Conservation (phyloP, 1,140 invertebrate genomes). For the Drosophila pallidifrons region DNA sequence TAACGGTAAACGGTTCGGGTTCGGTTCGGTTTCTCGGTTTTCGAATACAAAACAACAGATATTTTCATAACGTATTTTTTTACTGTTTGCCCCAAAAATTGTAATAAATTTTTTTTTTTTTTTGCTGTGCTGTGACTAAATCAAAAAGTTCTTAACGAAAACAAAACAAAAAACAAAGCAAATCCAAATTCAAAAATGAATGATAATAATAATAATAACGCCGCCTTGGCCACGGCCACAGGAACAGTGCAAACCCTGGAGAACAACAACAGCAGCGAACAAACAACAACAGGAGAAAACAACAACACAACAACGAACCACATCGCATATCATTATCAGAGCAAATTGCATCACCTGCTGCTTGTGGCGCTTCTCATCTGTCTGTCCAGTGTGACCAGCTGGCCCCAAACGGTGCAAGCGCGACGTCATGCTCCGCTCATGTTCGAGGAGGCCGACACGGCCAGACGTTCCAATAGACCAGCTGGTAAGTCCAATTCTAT, state of each 20-base stretch:
- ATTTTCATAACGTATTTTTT: too few species aligned
- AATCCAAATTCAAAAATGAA: constrained; percentile 63
- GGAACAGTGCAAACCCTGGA: constrained; percentile 62
- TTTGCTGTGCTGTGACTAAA: constrained; percentile 7
- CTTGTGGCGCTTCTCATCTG: constrained; percentile 65
- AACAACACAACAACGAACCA: constrained; percentile 21
- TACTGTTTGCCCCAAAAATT: too few species aligned
- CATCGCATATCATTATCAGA: constrained; percentile 26
- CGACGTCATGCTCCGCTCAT: constrained; percentile 78
- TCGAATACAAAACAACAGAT: too few species aligned
- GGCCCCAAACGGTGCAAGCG: constrained; percentile 58
- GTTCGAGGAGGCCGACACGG: constrained; percentile 78
- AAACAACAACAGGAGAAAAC: neutral
- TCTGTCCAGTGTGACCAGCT: constrained; percentile 28
- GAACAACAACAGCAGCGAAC: constrained; percentile 8
- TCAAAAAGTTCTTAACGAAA: neutral
- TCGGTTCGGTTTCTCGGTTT: constrained; percentile 2
- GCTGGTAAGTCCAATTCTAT: constrained; percentile 72
- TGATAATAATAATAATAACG: neutral
- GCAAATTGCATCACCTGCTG: constrained; percentile 65
- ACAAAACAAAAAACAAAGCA: constrained; percentile 14
- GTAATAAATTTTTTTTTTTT: constrained; percentile 3
- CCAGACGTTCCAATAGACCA: constrained; percentile 78
- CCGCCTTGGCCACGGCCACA: constrained; percentile 62
- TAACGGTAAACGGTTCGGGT: neutral